Evolutionary conservation across 2,888 invertebrate species (phyloP), one percentile per base, ranked within the genome.

Genomic region (Callinectes sapidus): DNA sequence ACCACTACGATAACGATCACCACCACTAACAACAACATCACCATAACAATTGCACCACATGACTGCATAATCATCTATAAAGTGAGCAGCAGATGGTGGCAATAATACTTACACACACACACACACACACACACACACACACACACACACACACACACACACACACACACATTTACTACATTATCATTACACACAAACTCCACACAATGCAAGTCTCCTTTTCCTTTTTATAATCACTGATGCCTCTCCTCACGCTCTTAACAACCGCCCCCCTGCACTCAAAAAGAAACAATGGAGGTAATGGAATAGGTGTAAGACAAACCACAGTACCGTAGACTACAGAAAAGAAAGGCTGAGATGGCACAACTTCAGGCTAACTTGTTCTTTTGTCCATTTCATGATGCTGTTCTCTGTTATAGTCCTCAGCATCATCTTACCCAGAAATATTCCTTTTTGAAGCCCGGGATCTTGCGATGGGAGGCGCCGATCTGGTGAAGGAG

Each of bases 381-480:
- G 48, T 48, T 8, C 48, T 48, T 48, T 6, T 10, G 48, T 48
- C 10, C 48, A 8, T 10, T 48, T 48, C 48, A 48, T 48, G 10
- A 48, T 5, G 48, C 48, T 48, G 48, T 10, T 48, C 48, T 48
- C 10, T 48, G 3, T 48, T 48, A 0, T 6, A 48, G 48, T 8
- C 48, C 8, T 48, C 28, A 18, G 10, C 81, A 91, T 28, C 16
- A 54, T 96, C 97, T 96, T 95, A 98, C 98, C 98, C 98, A 98
- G 96, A 98, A 98, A 96, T 97, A 97, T 95, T 98, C 97, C 90
- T 97, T 97, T 96, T 97, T 97, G 96, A 98, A 98, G 14, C 97
- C 98, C 1, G 97, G 97, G 96, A 98, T 98, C 96, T 97, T 97
- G 94, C 97, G 96, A 96, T 98, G 98, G 92, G 97, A 97, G 90